Percentiles rank a stretch among this genome's conserved stretches.
Evolutionary conservation across 2,113 vertebrate genomes (phyloP).

Genomic region (Martes martes): DNA sequence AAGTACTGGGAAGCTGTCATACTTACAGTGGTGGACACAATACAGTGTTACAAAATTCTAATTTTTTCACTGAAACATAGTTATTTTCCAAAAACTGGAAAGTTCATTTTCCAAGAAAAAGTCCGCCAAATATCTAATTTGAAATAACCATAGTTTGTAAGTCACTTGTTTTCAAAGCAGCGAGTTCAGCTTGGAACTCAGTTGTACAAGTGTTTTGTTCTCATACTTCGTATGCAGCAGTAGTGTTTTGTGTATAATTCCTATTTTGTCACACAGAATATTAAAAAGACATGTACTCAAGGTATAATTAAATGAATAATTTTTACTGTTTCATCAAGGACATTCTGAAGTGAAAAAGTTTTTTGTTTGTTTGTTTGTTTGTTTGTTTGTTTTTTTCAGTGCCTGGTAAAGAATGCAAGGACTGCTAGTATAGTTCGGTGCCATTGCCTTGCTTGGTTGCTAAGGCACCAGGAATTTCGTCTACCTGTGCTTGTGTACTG

Average conservation of each 20-base stretch:
- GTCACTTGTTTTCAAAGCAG: background rate
- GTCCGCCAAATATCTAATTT: background rate
- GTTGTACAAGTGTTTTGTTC: background rate
- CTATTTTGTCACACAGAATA: slow-evolving; percentile 35
- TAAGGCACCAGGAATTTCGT: background rate
- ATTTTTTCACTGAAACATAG: slow-evolving; percentile 24
- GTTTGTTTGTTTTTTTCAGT: background rate
- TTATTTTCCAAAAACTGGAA: background rate
- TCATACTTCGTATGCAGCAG: background rate
- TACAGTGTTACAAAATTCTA: slow-evolving; percentile 22
- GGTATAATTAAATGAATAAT: slow-evolving; percentile 2
- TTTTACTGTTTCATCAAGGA: slow-evolving; percentile 43
- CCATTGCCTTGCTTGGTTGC: background rate
- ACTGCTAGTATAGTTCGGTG: background rate
- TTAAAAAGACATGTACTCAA: slow-evolving; percentile 16
- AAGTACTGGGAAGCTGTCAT: background rate
- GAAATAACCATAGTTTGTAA: background rate
- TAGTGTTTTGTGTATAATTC: slow-evolving; percentile 1
- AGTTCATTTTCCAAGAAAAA: background rate
- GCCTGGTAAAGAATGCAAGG: background rate
- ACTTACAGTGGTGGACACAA: background rate
- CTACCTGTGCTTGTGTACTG: background rate
- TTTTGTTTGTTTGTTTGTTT: background rate
- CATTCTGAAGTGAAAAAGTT: slow-evolving; percentile 3
- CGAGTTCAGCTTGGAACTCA: background rate